Evolutionary conservation across 2,113 vertebrate species (phyloP), one percentile per base, ranked within the genome.

Genomic region (Psophia crepitans): DNA sequence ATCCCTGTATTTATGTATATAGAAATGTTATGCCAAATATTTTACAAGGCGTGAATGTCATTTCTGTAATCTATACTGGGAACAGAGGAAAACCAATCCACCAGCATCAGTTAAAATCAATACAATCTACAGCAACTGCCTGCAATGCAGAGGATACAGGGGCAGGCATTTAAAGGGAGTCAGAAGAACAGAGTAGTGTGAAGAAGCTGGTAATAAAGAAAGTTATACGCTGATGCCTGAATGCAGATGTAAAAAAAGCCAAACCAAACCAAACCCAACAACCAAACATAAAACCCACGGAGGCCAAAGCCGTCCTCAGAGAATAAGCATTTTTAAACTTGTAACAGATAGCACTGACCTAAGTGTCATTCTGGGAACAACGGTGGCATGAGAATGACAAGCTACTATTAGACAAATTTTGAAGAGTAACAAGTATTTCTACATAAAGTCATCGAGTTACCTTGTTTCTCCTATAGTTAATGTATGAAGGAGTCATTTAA

Each of bases 71-170:
- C 92, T 93, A 32, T 90, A 60, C 14, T 26, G 30, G 23, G 35
- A 86, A 51, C 35, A 75, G 90, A 90, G 51, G 56, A 19, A 92
- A 84, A 65, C 22, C 16, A 78, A 87, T 75, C 48, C 53, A 33
- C 32, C 48, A 64, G 14, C 77, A 57, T 57, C 64, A 61, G 53
- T 51, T 95, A 81, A 95, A 93, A 95, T 92, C 92, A 96, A 65
- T 93, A 90, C 16, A 8, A 44, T 61, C 69, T 28, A 75, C 60
- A 93, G 68, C 77, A 82, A 39, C 44, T 24, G 20, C 32, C 90
- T 96, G 86, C 94, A 96, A 68, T 97, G 92, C 95, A 87, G 94
- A 90, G 60, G 48, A 73, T 68, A 68, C 35, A 78, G 26, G 37
- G 5, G 5, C 4, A 23, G 56, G 28, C 51, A 68, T 46, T 81